Conservation (phyloP, 1,140 invertebrate genomes). For the Drosophila hydei region DNA sequence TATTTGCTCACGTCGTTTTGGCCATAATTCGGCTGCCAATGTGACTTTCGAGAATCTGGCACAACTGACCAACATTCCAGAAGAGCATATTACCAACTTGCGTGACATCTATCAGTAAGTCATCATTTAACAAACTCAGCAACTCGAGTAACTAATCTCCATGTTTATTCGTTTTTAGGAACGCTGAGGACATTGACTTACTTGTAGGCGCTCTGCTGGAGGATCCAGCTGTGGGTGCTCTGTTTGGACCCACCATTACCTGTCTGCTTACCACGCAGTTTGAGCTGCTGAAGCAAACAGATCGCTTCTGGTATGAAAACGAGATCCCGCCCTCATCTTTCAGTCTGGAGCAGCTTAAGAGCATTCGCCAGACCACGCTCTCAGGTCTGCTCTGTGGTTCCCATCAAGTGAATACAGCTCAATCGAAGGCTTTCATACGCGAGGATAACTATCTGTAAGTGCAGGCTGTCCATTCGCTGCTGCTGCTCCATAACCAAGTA, state of each 20-base stretch:
- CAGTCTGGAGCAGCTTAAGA: constrained; percentile 90
- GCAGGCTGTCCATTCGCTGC: too few species aligned
- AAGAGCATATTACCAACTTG: constrained; percentile 77
- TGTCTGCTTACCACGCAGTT: constrained; percentile 93
- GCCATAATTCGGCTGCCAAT: constrained; percentile 79
- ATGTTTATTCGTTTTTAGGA: constrained; percentile 83
- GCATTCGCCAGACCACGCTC: constrained; percentile 84
- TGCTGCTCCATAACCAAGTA: background rate
- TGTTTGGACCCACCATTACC: constrained; percentile 94
- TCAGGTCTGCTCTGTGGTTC: constrained; percentile 83
- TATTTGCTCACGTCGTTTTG: constrained; percentile 86
- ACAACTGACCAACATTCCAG: constrained; percentile 66
- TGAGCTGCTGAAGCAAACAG: constrained; percentile 90
- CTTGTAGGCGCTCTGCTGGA: constrained; percentile 94
- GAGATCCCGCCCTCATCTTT: constrained; percentile 95
- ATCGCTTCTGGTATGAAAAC: constrained; percentile 98
- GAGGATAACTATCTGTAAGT: constrained; percentile 94
- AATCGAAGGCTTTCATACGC: constrained; percentile 94
- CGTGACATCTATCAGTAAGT: constrained; percentile 80
- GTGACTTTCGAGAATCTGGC: constrained; percentile 70
- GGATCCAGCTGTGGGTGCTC: constrained; percentile 89
- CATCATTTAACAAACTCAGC: background rate
- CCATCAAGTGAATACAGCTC: constrained; percentile 86
- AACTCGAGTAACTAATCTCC: background rate
- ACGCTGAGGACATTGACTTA: constrained; percentile 93